Conservation (phyloP, 2,888 invertebrate genomes). For the Unio delphinus region DNA sequence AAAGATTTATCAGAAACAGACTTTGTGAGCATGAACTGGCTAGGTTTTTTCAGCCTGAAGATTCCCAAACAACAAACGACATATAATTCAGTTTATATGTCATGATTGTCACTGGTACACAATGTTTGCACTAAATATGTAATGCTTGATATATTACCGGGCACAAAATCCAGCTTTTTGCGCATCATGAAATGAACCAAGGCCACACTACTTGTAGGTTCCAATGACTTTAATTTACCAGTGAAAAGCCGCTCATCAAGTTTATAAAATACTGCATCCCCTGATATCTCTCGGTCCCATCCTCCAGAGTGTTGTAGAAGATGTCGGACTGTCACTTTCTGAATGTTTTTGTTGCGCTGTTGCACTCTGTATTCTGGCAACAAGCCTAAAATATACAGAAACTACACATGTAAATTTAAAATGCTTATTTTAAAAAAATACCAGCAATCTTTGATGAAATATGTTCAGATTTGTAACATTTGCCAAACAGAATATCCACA, state of each 20-base stretch:
- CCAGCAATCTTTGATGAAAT: too few relatives aligned
- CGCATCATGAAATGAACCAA: slow-evolving; percentile 53
- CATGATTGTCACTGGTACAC: too few relatives aligned
- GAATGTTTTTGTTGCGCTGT: slow-evolving; percentile 35
- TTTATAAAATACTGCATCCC: slow-evolving; percentile 61
- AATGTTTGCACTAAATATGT: neutral
- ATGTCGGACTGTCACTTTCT: slow-evolving; percentile 48
- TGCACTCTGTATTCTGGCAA: slow-evolving; percentile 23
- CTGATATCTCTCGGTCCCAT: slow-evolving; percentile 59
- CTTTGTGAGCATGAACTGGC: too few relatives aligned
- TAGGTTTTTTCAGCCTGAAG: too few relatives aligned
- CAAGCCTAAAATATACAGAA: slow-evolving; percentile 26
- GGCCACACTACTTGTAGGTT: slow-evolving; percentile 31
- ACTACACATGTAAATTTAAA: neutral
- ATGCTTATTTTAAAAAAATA: too few relatives aligned
- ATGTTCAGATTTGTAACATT: neutral
- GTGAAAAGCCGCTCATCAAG: slow-evolving; percentile 17
- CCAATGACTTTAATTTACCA: slow-evolving; percentile 8
- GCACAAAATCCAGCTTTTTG: slow-evolving; percentile 55
- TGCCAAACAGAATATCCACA: too few relatives aligned
- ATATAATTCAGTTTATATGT: too few relatives aligned
- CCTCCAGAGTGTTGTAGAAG: slow-evolving; percentile 67
- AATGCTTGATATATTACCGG: slow-evolving; percentile 34
- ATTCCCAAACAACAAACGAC: too few relatives aligned
- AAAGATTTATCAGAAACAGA: too few relatives aligned